A percentile compares a stretch with the other conserved stretches of the same genome.
Conservation (phyloP, 2,113 vertebrate genomes). For the Melanerpes aurifrons region DNA sequence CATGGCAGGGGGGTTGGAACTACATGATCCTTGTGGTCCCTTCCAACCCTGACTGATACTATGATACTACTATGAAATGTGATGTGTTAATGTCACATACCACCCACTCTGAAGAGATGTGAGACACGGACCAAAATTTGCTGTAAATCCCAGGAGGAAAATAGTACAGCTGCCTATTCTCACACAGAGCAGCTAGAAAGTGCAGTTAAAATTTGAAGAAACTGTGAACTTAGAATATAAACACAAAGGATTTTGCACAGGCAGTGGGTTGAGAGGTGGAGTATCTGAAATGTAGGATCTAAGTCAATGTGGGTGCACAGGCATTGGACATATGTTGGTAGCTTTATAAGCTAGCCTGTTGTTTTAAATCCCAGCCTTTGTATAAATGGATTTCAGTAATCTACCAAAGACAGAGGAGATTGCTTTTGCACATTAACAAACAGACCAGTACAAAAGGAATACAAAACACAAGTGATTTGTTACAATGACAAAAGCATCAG, state of each 20-base stretch:
- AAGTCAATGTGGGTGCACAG: neutral
- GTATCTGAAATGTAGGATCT: neutral
- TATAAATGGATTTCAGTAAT: slow-evolving; percentile 66
- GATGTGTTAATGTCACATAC: accelerated
- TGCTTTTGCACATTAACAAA: neutral
- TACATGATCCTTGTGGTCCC: no score
- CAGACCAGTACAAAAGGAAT: neutral
- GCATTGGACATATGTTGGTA: slow-evolving; percentile 8
- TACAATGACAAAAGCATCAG: neutral
- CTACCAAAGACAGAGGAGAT: slow-evolving; percentile 3
- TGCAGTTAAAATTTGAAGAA: neutral
- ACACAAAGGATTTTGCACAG: neutral
- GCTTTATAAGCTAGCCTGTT: slow-evolving; percentile 38
- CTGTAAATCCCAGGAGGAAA: neutral
- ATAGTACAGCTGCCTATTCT: neutral
- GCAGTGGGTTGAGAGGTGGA: neutral
- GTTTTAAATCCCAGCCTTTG: slow-evolving; percentile 55
- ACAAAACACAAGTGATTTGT: neutral
- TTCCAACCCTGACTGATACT: no score
- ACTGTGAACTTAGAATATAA: neutral
- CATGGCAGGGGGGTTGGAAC: no score
- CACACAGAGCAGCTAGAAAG: neutral
- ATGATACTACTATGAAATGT: no score
- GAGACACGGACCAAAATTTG: neutral
- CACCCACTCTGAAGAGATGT: neutral